Percentiles rank a stretch among this genome's conserved stretches.
These are phyloP conservation scores for Notothenia coriiceps DNA, from an alignment of 2,113 vertebrate species.

Conservation along the genomic window DNA sequence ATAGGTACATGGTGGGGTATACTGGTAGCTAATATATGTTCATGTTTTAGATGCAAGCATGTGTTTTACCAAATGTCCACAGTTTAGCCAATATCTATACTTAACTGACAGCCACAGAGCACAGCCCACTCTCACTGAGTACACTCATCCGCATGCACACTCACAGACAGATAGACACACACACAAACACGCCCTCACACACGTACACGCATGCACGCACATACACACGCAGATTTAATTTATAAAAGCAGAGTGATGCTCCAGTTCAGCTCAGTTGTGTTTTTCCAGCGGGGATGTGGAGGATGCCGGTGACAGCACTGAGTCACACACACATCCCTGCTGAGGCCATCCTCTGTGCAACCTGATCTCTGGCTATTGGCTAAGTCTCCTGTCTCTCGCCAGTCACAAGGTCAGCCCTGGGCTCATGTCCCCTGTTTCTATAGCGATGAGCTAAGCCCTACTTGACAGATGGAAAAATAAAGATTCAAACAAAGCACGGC, in stretches of 20 bases:
- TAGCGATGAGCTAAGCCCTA: constrained; percentile 65
- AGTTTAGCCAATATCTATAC: constrained; percentile 70
- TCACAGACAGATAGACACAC: constrained; percentile 52
- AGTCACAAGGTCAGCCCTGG: constrained; percentile 75
- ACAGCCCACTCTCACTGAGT: constrained; percentile 68
- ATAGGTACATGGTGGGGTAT: constrained; percentile 84
- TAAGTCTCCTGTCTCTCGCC: constrained; percentile 68
- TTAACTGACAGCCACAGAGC: constrained; percentile 67
- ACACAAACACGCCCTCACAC: not conserved
- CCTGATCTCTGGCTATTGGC: constrained; percentile 77
- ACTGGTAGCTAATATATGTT: constrained; percentile 75
- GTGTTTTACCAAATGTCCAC: constrained; percentile 79
- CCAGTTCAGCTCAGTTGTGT: constrained; percentile 69
- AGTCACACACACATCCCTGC: constrained; percentile 71
- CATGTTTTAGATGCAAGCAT: constrained; percentile 82
- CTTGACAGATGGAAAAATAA: constrained; percentile 60
- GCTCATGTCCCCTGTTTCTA: constrained; percentile 73
- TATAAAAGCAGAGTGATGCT: constrained; percentile 70
- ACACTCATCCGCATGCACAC: constrained; percentile 77
- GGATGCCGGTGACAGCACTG: constrained; percentile 72
- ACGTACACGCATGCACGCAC: constrained; percentile 24
- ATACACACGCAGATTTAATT: constrained; percentile 51
- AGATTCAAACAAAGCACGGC: constrained; percentile 65
- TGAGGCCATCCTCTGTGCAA: constrained; percentile 74
- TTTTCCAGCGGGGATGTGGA: constrained; percentile 69